Percentiles rank a stretch among this genome's conserved stretches.
Conservation (phyloP, 2,113 vertebrate species). For the Mionectes macconnelli region DNA sequence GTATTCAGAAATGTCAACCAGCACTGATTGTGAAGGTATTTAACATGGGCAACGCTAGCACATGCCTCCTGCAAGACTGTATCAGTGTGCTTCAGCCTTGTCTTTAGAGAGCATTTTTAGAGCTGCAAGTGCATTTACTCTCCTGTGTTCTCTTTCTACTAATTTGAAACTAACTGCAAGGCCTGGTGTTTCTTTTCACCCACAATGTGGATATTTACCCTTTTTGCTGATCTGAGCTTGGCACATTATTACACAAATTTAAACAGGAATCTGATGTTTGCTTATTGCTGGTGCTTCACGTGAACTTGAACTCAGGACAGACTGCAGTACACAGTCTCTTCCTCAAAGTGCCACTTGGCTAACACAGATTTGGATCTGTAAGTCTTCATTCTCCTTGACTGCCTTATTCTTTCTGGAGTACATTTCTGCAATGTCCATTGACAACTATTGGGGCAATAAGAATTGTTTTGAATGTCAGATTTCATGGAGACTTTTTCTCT, state of each 20-base stretch:
- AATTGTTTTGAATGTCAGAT: background rate
- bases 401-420: background rate
- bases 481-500: background rate
- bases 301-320: background rate
- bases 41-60: background rate
- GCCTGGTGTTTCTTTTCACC: background rate
- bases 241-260: background rate
- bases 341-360: background rate
- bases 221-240: background rate
- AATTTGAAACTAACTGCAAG: background rate
- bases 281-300: background rate
- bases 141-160: background rate
- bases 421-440: background rate
- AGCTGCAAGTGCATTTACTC: background rate
- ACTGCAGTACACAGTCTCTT: background rate
- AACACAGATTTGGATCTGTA: background rate
- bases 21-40: background rate
- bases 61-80: accelerated
- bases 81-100: background rate
- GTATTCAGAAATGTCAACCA: background rate
- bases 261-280: background rate
- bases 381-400: background rate
- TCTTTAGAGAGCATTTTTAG: background rate
- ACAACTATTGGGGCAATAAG: background rate
- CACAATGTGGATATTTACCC: background rate